Evolutionary conservation across 1,140 invertebrate genomes (phyloP).

Genomic region (Pseudomyrmex sp.): DNA sequence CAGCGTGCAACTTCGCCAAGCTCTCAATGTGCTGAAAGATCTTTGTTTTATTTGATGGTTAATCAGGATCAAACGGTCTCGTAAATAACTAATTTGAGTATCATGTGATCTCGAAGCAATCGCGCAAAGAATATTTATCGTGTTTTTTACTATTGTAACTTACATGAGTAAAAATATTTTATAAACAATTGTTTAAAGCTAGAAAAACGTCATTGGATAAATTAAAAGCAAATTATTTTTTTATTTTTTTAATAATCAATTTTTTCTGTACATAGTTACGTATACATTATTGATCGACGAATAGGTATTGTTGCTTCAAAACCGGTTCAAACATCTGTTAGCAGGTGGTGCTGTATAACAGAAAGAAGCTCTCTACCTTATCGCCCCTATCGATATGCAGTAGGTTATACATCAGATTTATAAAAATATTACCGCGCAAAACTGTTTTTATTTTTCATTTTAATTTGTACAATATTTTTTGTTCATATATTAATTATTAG

Average conservation of each 20-base stretch:
- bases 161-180: background rate
- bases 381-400: conserved; percentile 46
- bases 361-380: conserved; percentile 67
- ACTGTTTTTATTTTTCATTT: background rate
- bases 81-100: conserved; percentile 51
- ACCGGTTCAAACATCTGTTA: conserved; percentile 16
- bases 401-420: conserved; percentile 4
- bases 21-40: conserved; percentile 67
- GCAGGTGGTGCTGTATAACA: conserved; percentile 70
- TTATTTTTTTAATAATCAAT: conserved; percentile 3
- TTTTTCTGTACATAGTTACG: background rate
- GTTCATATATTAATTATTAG: too few species aligned
- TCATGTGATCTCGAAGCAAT: conserved; percentile 48
- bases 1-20: background rate
- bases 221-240: background rate
- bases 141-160: background rate
- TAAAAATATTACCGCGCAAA: background rate
- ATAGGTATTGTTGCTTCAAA: conserved; percentile 2
- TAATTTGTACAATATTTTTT: too few species aligned
- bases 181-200: conserved; percentile 22
- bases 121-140: background rate
- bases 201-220: background rate
- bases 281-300: conserved; percentile 37
- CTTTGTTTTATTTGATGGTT: conserved; percentile 57
- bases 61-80: conserved; percentile 66